A percentile compares a stretch with the other conserved stretches of the same genome.
phyloP scores from a whole-genome alignment of 2,888 invertebrate species.

The Drosophila lacicola region DNA sequence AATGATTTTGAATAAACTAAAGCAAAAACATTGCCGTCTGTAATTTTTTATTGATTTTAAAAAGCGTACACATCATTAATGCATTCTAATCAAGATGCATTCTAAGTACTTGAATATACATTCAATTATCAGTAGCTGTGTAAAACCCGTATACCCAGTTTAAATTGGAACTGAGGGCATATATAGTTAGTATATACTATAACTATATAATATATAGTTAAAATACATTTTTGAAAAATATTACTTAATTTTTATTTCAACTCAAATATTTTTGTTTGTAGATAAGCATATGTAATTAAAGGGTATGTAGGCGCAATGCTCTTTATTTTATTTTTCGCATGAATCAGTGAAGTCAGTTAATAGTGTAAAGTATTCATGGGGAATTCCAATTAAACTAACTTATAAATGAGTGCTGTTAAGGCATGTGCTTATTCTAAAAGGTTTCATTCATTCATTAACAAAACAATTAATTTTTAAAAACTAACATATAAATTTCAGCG shows the following conservation, averaged over 20 bases:
- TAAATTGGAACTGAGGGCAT: too few species aligned
- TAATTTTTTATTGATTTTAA: slow-evolving; percentile 7
- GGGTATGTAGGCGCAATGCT: background rate
- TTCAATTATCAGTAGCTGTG: background rate
- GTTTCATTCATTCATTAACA: too few species aligned
- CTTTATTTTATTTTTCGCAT: background rate
- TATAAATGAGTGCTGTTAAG: too few species aligned
- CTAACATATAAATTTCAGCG: too few species aligned
- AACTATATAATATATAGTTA: background rate
- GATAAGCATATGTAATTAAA: background rate
- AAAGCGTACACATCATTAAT: slow-evolving; percentile 5
- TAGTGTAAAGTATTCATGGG: background rate
- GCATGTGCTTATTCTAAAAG: too few species aligned
- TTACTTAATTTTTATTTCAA: background rate
- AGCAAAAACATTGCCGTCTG: background rate
- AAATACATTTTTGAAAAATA: too few species aligned
- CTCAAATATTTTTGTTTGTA: too few species aligned
- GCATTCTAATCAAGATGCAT: background rate
- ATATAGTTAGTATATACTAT: background rate
- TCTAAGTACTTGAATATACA: background rate
- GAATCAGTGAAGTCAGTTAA: background rate
- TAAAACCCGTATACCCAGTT: background rate
- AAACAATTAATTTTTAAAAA: too few species aligned
- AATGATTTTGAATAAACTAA: slow-evolving; percentile 8
- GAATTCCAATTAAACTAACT: too few species aligned